Evolutionary conservation across 2,797 vertebrate genomes (phyloP).

Genomic region (Glyptemys insculpta): DNA sequence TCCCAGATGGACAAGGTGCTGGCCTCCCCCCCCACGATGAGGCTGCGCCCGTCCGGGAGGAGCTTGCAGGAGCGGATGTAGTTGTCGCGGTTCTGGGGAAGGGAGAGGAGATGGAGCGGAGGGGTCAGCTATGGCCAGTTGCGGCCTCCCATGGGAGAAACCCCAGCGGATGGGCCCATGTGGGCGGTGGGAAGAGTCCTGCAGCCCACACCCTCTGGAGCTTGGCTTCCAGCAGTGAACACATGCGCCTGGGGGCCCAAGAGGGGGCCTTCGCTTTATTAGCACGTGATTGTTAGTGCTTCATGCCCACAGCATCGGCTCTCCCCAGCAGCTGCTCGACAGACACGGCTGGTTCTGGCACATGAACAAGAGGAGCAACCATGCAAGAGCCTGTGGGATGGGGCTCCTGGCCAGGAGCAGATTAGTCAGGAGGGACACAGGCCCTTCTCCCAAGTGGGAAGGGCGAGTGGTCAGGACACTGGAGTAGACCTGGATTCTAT

Average conservation of each 20-base stretch:
- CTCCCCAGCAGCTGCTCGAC: accelerated
- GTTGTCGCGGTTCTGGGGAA: constrained; percentile 83
- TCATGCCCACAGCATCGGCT: not conserved
- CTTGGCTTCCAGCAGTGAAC: no score
- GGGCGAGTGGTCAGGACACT: not conserved
- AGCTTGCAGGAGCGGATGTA: constrained; percentile 89
- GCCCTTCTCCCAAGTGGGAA: not conserved
- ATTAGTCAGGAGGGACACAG: not conserved
- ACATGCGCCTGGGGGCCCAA: not conserved
- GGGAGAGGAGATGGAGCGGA: not conserved
- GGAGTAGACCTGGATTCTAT: not conserved
- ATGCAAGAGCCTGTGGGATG: not conserved
- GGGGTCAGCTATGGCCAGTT: no score
- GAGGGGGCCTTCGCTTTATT: not conserved
- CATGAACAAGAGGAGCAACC: accelerated
- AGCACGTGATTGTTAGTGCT: no score
- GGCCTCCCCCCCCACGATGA: constrained; percentile 87
- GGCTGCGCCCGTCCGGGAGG: constrained; percentile 83
- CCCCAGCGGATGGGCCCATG: not conserved
- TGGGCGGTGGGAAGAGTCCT: not conserved
- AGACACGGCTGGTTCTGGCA: accelerated
- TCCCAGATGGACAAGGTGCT: constrained; percentile 89
- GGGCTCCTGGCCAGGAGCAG: not conserved
- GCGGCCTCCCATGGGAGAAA: not conserved
- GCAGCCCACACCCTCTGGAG: not conserved